phyloP scores from a whole-genome alignment of 1,140 invertebrate genomes.

The Popillia japonica region DNA sequence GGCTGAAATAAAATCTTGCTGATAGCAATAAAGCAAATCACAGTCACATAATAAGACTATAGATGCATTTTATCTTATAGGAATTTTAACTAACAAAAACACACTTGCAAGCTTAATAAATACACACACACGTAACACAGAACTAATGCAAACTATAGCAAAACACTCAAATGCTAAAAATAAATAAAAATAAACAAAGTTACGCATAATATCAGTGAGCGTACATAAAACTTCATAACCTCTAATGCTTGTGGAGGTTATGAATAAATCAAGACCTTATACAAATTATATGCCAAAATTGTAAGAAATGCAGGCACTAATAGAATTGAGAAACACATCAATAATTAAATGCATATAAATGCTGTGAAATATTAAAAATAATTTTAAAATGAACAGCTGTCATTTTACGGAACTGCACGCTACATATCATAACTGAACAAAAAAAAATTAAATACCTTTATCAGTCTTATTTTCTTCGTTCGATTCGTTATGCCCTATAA shows the following conservation, averaged over 20 bases:
- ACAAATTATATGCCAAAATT: slow-evolving; percentile 25
- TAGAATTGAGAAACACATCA: not conserved
- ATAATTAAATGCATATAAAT: slow-evolving; percentile 22
- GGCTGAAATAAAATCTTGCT: slow-evolving; percentile 51
- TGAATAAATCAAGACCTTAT: not conserved
- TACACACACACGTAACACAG: slow-evolving; percentile 16
- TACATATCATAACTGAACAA: slow-evolving; percentile 29
- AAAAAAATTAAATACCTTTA: slow-evolving; percentile 49
- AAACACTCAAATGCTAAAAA: slow-evolving; percentile 22
- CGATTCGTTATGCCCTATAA: slow-evolving; percentile 43
- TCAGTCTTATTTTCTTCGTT: slow-evolving; percentile 46
- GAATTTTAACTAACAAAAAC: slow-evolving; percentile 31
- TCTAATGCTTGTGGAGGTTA: slow-evolving; percentile 2
- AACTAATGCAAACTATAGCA: slow-evolving; percentile 11
- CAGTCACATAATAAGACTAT: not conserved
- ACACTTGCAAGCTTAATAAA: slow-evolving; percentile 37
- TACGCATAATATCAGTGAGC: not conserved
- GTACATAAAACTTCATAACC: slow-evolving; percentile 38
- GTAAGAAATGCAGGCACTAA: slow-evolving; percentile 37
- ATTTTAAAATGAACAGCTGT: slow-evolving; percentile 37
- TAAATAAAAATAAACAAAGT: slow-evolving; percentile 11
- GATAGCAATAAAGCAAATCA: slow-evolving; percentile 36
- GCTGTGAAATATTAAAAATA: slow-evolving; percentile 25
- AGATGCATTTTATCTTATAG: slow-evolving; percentile 13
- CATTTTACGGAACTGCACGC: slow-evolving; percentile 20